Base-by-base conservation (phyloP, 2,888 invertebrate genomes). In the Hedychridium roseum region DNA sequence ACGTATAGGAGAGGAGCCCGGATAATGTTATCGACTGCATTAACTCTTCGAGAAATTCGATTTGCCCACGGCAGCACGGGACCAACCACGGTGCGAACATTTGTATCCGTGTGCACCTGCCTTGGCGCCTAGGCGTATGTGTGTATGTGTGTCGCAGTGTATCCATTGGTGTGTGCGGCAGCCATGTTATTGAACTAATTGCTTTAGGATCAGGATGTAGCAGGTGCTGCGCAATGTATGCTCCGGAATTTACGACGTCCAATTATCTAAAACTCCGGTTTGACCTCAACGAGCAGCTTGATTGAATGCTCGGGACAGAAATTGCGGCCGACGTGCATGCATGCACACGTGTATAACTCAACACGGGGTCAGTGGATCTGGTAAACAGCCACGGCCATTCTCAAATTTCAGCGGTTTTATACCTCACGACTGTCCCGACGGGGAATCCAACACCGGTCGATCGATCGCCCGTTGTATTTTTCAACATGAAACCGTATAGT, bases 41-140 rank as follows among this genome's bases (percentile, higher is more conserved):
- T 59, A 63, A 59, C 40, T 56, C 43, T 43, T 44, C 34, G 57
- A 55, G 57, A 55, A 54, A 60, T 43, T 60, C 54, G 60, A 58
- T 65, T 63, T 57, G 40, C 49, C 48, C 46, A 50, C 42, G 43
- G 50, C 47, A 38, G 50, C 23, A 40, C 43, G 37, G n/a, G n/a
- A n/a, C n/a, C n/a, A n/a, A n/a, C 44, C 28, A 45, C 45, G 40
- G 47, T 43, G 38, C 26, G 26, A 16, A 14, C 37, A 2, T 23
- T 11, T 11, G 23, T 5, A 5, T 9, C 23, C 9, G 23, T 9
- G 23, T 23, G 9, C 23, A 9, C 23, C 23, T 23, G 5, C 23
- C 9, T 9, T 9, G 5, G 23, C 5, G n/a, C n/a, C n/a, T n/a
- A n/a, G n/a, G n/a, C n/a, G n/a, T n/a, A n/a, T n/a, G n/a, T n/a